Percentiles rank a stretch among this genome's conserved stretches.
phyloP scores from a whole-genome alignment of 2,797 vertebrate genomes.

The Linurgus olivaceus region DNA sequence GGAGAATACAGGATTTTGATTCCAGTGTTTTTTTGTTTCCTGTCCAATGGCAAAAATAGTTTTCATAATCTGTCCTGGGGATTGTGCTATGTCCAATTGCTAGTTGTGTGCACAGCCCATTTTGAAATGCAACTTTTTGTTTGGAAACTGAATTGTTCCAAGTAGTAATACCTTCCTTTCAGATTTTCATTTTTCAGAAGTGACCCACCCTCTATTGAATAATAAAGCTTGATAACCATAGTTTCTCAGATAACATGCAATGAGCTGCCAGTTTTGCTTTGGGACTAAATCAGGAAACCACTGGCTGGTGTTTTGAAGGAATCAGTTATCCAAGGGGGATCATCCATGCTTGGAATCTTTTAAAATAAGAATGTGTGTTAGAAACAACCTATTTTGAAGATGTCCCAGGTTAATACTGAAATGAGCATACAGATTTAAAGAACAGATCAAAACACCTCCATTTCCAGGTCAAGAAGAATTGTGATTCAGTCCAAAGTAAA shows the following conservation, averaged over 20 bases:
- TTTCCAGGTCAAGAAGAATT: conserved; percentile 10
- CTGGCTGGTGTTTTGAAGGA: background rate
- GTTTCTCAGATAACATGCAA: background rate
- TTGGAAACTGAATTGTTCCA: conserved; percentile 3
- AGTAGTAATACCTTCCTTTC: conserved; percentile 20
- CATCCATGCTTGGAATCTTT: background rate
- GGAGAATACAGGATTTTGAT: background rate
- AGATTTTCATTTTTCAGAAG: background rate
- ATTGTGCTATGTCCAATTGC: background rate
- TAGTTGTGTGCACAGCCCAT: background rate
- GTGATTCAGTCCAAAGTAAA: background rate
- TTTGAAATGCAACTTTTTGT: conserved; percentile 17
- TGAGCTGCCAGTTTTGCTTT: background rate
- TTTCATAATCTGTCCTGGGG: background rate
- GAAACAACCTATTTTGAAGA: background rate
- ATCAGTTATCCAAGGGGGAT: background rate
- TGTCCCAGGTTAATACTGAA: background rate
- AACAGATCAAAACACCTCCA: background rate
- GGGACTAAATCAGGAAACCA: background rate
- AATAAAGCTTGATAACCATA: conserved; percentile 15
- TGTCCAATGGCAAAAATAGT: background rate
- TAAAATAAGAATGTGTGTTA: background rate
- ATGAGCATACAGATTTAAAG: background rate
- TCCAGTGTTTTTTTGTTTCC: background rate
- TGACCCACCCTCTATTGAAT: conserved; percentile 21